A percentile compares a stretch with the other conserved stretches of the same genome.
Conservation (phyloP, 2,888 invertebrate genomes). For the Drosophila mettleri region DNA sequence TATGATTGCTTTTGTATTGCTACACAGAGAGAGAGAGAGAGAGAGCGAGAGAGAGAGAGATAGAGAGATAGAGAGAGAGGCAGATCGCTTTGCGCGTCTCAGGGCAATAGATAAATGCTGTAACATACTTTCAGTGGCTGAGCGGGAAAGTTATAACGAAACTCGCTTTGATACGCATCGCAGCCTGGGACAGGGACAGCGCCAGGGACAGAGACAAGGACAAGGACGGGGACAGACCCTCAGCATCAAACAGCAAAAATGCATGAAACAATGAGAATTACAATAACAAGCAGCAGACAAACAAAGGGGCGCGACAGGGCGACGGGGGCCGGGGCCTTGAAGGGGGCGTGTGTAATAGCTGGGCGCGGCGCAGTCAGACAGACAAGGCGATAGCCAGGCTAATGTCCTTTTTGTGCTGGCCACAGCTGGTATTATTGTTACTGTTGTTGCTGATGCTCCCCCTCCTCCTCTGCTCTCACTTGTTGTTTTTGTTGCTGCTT, state of each 20-base stretch:
- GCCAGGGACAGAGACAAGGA: not conserved
- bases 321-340: not conserved
- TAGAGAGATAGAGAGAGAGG: not conserved
- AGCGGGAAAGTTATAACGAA: constrained; percentile 57
- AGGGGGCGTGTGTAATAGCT: constrained; percentile 9
- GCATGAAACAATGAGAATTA: constrained; percentile 55
- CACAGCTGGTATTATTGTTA: constrained; percentile 50
- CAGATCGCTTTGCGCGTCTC: constrained; percentile 34
- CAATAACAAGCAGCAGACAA: constrained; percentile 34
- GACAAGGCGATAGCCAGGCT: constrained; percentile 51
- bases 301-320: not conserved
- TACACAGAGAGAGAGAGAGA: not conserved
- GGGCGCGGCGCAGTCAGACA: constrained; percentile 28
- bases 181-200: constrained; percentile 6
- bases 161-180: constrained; percentile 60
- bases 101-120: constrained; percentile 62
- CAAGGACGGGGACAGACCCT: constrained; percentile 10
- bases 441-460: constrained; percentile 2
- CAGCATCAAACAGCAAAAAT: constrained; percentile 37
- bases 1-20: constrained; percentile 69
- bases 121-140: constrained; percentile 55
- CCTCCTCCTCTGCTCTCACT: not conserved
- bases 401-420: constrained; percentile 62
- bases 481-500: constrained; percentile 24
- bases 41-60: not conserved